These are phyloP conservation scores for Plecturocebus donacophilus DNA, from an alignment of 2,113 vertebrate species.

Conservation along the genomic window DNA sequence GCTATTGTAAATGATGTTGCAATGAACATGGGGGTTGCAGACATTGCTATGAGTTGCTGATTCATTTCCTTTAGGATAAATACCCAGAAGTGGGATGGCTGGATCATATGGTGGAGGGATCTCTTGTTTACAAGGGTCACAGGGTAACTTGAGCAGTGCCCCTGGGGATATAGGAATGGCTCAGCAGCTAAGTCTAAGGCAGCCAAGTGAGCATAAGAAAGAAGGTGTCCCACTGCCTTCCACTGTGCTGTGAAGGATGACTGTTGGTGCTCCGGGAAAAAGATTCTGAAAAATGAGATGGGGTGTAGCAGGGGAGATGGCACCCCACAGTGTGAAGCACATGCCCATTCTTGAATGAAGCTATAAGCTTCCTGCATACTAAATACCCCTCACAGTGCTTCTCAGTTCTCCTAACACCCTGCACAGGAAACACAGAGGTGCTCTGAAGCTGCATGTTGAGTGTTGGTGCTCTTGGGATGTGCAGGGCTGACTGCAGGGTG, in stretches of 20 bases:
- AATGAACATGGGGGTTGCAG: background rate
- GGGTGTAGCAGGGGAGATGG: too few relatives aligned
- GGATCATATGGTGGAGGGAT: background rate
- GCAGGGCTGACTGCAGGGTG: background rate
- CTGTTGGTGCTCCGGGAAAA: accelerated
- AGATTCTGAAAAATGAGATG: background rate
- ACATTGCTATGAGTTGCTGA: too few relatives aligned
- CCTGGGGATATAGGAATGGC: too few relatives aligned
- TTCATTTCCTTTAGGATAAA: background rate
- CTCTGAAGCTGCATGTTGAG: background rate
- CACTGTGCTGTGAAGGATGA: background rate
- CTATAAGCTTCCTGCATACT: background rate
- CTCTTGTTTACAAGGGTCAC: background rate
- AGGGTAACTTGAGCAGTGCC: background rate
- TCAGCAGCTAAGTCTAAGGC: background rate
- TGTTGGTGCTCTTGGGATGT: background rate
- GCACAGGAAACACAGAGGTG: background rate
- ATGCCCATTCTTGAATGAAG: background rate
- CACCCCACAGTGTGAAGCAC: background rate
- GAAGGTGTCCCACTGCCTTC: background rate
- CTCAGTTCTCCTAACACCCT: background rate
- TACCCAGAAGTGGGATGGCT: background rate
- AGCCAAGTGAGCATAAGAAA: background rate
- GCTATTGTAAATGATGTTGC: background rate
- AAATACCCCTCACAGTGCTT: background rate